A percentile compares a stretch with the other conserved stretches of the same genome.
Conservation (phyloP, 1,140 invertebrate genomes). For the Calliopsis andreniformis region DNA sequence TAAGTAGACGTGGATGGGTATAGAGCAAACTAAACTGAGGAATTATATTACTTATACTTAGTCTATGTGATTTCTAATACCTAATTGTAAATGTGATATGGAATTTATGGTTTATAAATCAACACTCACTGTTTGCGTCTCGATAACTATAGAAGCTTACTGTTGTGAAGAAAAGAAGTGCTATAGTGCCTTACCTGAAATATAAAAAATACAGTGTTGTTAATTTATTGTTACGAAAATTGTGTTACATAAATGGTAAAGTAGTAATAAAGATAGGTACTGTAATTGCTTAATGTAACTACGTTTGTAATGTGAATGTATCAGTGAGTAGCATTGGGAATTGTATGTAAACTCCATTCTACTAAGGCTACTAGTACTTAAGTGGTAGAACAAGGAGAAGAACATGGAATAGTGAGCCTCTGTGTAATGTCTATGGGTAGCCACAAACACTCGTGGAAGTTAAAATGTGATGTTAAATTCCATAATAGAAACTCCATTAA, state of each 20-base stretch:
- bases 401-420: conserved; percentile 5
- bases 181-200: conserved; percentile 79
- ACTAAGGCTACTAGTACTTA: not conserved
- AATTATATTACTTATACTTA: no score
- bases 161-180: no score
- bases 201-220: conserved; percentile 64
- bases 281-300: no score
- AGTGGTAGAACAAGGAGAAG: not conserved
- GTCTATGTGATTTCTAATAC: no score
- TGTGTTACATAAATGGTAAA: no score
- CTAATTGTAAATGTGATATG: no score
- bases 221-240: not conserved
- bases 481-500: conserved; percentile 42
- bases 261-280: no score
- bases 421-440: not conserved
- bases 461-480: conserved; percentile 36
- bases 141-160: conserved; percentile 3
- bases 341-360: not conserved
- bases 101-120: no score
- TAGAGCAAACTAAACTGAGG: not conserved
- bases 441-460: conserved; percentile 35
- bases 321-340: not conserved
- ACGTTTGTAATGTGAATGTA: no score
- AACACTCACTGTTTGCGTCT: conserved; percentile 28
- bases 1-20: not conserved